Conservation (phyloP, 2,113 vertebrate species). For the Apodemus sylvaticus region DNA sequence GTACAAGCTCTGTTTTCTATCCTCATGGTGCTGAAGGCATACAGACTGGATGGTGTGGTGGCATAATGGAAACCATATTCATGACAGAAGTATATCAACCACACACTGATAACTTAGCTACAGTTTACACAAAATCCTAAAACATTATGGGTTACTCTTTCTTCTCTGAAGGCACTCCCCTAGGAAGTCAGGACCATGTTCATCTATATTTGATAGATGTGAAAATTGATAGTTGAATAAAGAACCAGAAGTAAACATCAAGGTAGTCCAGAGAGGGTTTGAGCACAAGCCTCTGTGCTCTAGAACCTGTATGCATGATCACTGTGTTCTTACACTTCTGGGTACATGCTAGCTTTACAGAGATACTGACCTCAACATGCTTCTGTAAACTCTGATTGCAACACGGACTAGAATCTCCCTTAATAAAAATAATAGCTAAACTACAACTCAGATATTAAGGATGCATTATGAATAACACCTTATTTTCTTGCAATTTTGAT, state of each 20-base stretch:
- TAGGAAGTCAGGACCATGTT: neutral
- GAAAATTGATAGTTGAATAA: constrained; percentile 33
- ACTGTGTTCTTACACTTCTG: neutral
- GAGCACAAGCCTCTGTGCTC: neutral
- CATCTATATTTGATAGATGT: neutral
- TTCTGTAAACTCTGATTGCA: neutral
- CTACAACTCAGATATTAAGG: neutral
- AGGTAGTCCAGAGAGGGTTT: neutral
- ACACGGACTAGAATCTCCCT: neutral
- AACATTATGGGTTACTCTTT: neutral
- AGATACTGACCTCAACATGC: neutral
- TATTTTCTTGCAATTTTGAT: constrained; percentile 12
- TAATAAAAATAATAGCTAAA: neutral
- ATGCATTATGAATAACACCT: neutral
- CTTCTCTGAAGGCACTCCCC: neutral
- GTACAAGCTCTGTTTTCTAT: neutral
- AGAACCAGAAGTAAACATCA: neutral
- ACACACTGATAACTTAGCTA: neutral
- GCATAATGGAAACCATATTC: neutral
- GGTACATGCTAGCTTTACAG: neutral
- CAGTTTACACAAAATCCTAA: neutral
- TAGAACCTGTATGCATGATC: neutral
- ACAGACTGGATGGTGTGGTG: neutral
- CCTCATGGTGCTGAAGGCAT: neutral
- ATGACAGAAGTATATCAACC: neutral